A percentile compares a stretch with the other conserved stretches of the same genome.
Evolutionary conservation across 2,113 vertebrate genomes (phyloP).

Genomic region (Anhinga anhinga): DNA sequence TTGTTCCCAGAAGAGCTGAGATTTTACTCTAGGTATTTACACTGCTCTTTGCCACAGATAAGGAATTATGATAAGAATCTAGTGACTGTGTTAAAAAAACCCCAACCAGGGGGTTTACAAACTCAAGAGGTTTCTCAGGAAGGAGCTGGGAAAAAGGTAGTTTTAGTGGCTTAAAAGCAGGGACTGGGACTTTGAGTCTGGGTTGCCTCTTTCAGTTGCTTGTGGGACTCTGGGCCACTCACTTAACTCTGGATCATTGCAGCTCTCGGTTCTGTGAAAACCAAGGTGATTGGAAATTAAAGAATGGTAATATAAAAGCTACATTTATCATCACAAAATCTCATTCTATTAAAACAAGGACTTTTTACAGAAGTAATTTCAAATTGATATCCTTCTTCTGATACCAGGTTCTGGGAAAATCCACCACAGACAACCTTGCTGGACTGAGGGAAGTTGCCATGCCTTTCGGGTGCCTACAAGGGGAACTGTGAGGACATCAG

Average conservation of each 20-base stretch:
- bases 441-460: background rate
- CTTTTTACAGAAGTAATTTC: background rate
- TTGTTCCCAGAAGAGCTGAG: conserved; percentile 15
- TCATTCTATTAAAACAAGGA: background rate
- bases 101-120: background rate
- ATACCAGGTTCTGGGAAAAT: background rate
- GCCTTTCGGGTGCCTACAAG: background rate
- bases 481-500: background rate
- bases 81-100: background rate
- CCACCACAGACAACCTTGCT: background rate
- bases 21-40: conserved; percentile 25
- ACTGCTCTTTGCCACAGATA: conserved; percentile 1
- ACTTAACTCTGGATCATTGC: background rate
- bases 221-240: background rate
- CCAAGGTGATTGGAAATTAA: background rate
- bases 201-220: background rate
- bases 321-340: background rate
- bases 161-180: background rate
- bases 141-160: background rate
- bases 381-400: background rate
- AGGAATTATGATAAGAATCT: conserved; percentile 17
- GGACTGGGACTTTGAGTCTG: background rate
- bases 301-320: background rate
- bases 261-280: background rate
- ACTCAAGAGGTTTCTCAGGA: background rate